phyloP scores from a whole-genome alignment of 2,888 invertebrate species.

The Drosophila niveifrons region DNA sequence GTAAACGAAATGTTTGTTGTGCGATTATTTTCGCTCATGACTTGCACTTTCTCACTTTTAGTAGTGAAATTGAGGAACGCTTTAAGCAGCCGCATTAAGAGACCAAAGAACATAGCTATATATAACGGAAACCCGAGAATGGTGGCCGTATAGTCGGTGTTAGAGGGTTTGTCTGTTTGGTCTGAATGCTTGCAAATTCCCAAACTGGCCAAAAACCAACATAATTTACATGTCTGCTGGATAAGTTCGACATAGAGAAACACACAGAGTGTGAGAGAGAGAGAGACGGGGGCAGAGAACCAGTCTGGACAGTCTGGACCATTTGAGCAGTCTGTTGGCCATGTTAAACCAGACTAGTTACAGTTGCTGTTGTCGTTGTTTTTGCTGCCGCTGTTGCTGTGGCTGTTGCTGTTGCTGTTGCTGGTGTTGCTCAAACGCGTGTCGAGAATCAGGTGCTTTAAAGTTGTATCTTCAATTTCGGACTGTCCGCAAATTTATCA shows the following conservation, averaged over 20 bases:
- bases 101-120: conserved; percentile 24
- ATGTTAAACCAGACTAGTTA: conserved; percentile 60
- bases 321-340: conserved; percentile 59
- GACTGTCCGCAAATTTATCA: conserved; percentile 27
- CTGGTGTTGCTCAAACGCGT: conserved; percentile 30
- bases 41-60: neutral
- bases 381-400: conserved; percentile 12
- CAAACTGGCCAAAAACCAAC: conserved; percentile 70
- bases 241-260: conserved; percentile 62
- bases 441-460: conserved; percentile 45
- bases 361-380: conserved; percentile 41
- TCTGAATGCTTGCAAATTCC: conserved; percentile 54
- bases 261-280: neutral
- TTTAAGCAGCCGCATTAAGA: conserved; percentile 50
- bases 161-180: conserved; percentile 25
- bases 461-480: conserved; percentile 25
- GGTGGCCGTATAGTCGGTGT: conserved; percentile 17
- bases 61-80: conserved; percentile 36
- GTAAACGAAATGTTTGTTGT: no score
- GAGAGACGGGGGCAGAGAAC: neutral
- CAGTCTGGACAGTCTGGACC: conserved; percentile 53
- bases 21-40: neutral
- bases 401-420: conserved; percentile 18
- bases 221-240: conserved; percentile 83
- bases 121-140: conserved; percentile 32